These are phyloP conservation scores for Oreotrochilus melanogaster DNA, from an alignment of 2,113 vertebrate genomes.

Conservation along the genomic window DNA sequence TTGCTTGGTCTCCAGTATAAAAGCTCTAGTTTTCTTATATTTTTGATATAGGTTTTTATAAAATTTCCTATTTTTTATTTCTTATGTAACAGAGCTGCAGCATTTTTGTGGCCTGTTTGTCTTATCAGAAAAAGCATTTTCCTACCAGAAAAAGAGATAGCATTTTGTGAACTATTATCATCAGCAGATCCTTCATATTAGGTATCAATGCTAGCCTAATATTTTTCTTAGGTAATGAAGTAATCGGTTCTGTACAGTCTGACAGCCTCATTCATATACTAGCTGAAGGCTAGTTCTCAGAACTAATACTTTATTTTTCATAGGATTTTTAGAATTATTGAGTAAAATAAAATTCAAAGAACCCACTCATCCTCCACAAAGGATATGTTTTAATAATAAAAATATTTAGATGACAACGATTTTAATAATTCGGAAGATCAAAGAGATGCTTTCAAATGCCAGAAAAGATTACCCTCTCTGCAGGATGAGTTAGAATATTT, in stretches of 20 bases:
- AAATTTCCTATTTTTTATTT: no score
- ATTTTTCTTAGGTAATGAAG: background rate
- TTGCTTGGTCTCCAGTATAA: accelerated
- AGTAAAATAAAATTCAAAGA: background rate
- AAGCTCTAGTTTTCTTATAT: background rate
- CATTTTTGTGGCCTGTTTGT: background rate
- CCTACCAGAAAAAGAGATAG: background rate
- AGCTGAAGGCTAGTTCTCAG: background rate
- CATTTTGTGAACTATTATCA: background rate
- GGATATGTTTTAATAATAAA: background rate
- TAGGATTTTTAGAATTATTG: background rate
- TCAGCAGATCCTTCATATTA: background rate
- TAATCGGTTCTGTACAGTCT: background rate
- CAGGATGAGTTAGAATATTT: slow-evolving; percentile 25
- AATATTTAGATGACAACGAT: background rate
- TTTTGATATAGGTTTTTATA: background rate
- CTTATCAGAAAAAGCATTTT: background rate
- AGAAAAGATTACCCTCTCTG: background rate
- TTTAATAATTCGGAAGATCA: background rate
- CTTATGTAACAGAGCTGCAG: background rate
- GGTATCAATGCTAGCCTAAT: background rate
- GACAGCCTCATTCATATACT: background rate
- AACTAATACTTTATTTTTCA: background rate
- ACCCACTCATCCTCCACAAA: accelerated
- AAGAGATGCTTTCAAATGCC: background rate